Conservation (phyloP, 1,140 invertebrate species). For the Trachymyrmex cornetzi region DNA sequence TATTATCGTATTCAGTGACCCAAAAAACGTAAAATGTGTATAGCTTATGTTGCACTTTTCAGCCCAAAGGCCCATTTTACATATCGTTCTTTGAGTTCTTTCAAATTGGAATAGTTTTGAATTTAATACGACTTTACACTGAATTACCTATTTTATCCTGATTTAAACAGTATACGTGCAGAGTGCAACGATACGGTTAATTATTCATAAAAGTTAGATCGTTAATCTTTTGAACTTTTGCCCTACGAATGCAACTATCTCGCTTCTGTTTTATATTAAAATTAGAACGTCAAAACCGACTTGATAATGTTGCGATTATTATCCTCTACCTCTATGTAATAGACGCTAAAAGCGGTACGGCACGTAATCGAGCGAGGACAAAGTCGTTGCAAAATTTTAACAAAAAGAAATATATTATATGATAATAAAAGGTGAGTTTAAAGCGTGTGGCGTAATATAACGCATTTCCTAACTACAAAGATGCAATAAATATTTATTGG, state of each 20-base stretch:
- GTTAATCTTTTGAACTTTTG: conserved; percentile 24
- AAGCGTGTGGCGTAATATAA: not conserved
- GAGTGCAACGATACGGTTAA: not conserved
- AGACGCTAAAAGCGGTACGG: not conserved
- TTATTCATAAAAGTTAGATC: conserved; percentile 20
- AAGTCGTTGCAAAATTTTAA: conserved; percentile 6
- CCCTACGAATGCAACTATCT: not conserved
- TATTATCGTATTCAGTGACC: too few relatives aligned
- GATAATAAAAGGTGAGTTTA: not conserved
- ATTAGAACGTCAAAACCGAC: not conserved
- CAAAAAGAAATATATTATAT: conserved; percentile 19
- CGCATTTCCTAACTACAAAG: not conserved
- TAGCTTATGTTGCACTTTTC: too few relatives aligned
- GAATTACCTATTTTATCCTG: not conserved
- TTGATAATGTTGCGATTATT: conserved; percentile 22
- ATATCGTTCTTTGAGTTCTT: not conserved
- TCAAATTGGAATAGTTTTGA: not conserved
- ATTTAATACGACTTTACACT: not conserved
- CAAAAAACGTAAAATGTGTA: too few relatives aligned
- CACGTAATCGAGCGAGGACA: conserved; percentile 8
- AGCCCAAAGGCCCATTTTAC: too few relatives aligned
- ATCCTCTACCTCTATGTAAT: not conserved
- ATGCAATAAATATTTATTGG: conserved; percentile 43
- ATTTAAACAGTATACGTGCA: not conserved
- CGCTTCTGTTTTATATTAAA: conserved; percentile 21